Percentiles rank a stretch among this genome's conserved stretches.
These are phyloP conservation scores for Chrysopilus asiliformis DNA, from an alignment of 2,888 invertebrate genomes.

Conservation along the genomic window DNA sequence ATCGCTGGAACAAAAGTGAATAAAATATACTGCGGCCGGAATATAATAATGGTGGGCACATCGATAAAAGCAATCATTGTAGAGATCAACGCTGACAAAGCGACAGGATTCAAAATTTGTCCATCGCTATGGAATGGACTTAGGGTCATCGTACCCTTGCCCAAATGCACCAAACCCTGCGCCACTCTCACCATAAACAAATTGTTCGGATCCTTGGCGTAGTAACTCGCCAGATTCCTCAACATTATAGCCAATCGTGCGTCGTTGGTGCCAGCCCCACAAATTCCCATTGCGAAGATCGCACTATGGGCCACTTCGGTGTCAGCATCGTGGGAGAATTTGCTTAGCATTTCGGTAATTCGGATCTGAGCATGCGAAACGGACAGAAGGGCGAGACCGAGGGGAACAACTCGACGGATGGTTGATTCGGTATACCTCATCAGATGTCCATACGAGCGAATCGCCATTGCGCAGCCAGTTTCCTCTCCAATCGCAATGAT, in stretches of 20 bases:
- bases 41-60: conserved; percentile 82
- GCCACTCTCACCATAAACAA: conserved; percentile 89
- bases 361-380: conserved; percentile 87
- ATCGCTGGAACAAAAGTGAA: conserved; percentile 89
- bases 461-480: conserved; percentile 91
- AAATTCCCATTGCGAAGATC: conserved; percentile 91
- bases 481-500: conserved; percentile 95
- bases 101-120: conserved; percentile 78
- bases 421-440: conserved; percentile 89
- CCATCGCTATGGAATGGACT: conserved; percentile 89
- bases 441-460: conserved; percentile 77
- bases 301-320: conserved; percentile 90
- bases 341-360: conserved; percentile 87
- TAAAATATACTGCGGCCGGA: conserved; percentile 82
- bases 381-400: conserved; percentile 85
- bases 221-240: conserved; percentile 85
- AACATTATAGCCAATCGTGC: conserved; percentile 86
- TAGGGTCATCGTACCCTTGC: conserved; percentile 89
- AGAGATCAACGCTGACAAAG: conserved; percentile 79
- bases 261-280: conserved; percentile 71
- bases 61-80: conserved; percentile 83
- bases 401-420: conserved; percentile 82
- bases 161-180: conserved; percentile 86
- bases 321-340: conserved; percentile 93
- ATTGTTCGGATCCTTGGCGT: conserved; percentile 88